Evolutionary conservation across 2,797 vertebrate species (phyloP).

Genomic region (Salarias fasciatus): DNA sequence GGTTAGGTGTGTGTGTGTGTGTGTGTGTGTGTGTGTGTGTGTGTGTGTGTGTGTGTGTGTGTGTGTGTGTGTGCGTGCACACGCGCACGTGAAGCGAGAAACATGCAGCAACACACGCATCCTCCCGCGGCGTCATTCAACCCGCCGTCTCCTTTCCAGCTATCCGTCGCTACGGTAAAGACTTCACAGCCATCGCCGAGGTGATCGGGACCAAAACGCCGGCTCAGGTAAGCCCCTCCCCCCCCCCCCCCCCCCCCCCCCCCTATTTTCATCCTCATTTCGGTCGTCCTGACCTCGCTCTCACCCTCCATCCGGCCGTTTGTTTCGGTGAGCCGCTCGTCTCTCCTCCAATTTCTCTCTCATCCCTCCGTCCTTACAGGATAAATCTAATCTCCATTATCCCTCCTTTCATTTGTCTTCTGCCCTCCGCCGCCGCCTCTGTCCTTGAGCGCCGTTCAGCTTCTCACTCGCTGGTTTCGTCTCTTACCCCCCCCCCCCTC

Average conservation of each 20-base stretch:
- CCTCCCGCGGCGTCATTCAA: no score
- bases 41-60: no score
- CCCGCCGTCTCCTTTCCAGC: constrained; percentile 69
- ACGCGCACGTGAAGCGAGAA: no score
- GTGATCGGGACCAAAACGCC: constrained; percentile 92
- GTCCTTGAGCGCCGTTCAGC: constrained; percentile 20
- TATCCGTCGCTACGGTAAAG: constrained; percentile 90
- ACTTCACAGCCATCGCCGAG: constrained; percentile 90
- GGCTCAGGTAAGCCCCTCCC: constrained; percentile 85
- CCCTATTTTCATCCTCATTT: constrained; percentile 45
- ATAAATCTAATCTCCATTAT: constrained; percentile 27
- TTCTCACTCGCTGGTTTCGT: no score
- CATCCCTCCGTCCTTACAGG: constrained; percentile 2
- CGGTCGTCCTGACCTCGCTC: constrained; percentile 11
- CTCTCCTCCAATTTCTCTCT: constrained; percentile 18
- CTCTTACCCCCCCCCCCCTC: neutral
- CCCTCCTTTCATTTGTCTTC: constrained; percentile 23
- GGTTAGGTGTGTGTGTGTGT: no score
- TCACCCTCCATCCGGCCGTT: constrained; percentile 1
- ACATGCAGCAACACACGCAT: no score
- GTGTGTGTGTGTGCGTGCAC: no score
- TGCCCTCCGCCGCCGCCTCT: constrained; percentile 4
- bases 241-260: no score
- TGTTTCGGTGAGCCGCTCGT: constrained; percentile 21
- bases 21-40: no score